Base-by-base conservation (phyloP, 2,888 invertebrate species). In the Hirtodrosophila histrioides region DNA sequence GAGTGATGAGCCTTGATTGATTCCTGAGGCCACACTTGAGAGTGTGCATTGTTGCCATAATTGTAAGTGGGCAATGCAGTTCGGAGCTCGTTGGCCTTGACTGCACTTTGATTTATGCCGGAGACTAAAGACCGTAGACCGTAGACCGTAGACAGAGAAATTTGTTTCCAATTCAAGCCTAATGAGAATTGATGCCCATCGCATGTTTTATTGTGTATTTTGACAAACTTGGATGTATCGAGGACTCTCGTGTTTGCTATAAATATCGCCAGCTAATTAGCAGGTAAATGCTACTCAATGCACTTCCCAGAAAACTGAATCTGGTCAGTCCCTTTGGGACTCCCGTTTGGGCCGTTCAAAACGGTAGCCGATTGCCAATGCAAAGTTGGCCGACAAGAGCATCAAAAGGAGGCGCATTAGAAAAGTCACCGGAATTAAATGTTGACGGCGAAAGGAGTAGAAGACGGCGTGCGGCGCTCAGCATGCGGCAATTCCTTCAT, bases 1-100 rank as follows among this genome's bases (percentile, higher is more conserved):
- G 82, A 82, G 82, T 90, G 89, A 90, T 90, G 89, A 86, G 88
- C 79, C 84, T 76, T 90, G 89, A 90, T 90, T 90, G 90, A 90
- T 90, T 89, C 83, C 88, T 81, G 78, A 73, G 88, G 86, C 90
- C 89, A 89, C 84, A 86, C 89, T 88, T 84, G 82, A 80, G 81
- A 77, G 68, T 69, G 31, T 17, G 58, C 73, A 78, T 84, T 89
- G 88, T 84, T 78, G 78, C 75, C 75, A 74, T 69, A 72, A 82
- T 78, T 79, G 79, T 62, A 63, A 69, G 69, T 56, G 49, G 66
- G 54, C 62, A 67, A 51, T 67, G 69, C 54, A 31, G 31, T 9
- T 31, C 31, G 9, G 7, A 61, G 35, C 36, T 45, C 45, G 45
- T 60, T 75, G 84, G 79, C 78, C 80, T 80, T 79, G 72, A 61